Evolutionary conservation across 2,888 invertebrate species (phyloP), one percentile per base, ranked within the genome.

Genomic region (Drosophila mettleri): DNA sequence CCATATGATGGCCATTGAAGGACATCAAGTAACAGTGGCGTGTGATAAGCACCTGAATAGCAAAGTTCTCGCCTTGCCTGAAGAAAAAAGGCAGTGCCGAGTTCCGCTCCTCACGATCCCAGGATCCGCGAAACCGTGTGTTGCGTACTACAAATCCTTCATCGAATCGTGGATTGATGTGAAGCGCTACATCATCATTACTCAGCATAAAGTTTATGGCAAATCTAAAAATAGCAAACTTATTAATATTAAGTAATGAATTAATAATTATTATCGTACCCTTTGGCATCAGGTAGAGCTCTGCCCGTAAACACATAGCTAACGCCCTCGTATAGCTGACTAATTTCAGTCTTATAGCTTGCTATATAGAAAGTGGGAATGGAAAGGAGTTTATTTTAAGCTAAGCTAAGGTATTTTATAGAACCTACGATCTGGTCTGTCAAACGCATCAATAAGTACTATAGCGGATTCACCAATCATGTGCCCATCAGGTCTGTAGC

Each of bases 81-180:
- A 93, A 74, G 24, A 86, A 74, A 65, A 92, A 92, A 6, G 91
- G 90, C 92, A 94, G 92, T 86, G 90, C 92, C 88, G 80, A 94
- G 74, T 90, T 94, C 14, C 95, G 95, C 89, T 97, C 97, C 89
- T 97, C 97, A 0, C 91, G 89, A 0, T 95, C 95, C 97, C 97
- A 97, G 49, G 93, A 92, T 53, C 94, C 94, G 75, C 94, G 94
- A 12, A 94, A 89, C 59, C 94, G 93, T 2, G 94, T 94, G 91
- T 97, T 97, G 69, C 97, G 93, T 1, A 97, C 96, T 31, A 97
- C 95, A 86, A 95, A 95, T 65, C 94, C 94, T 86, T 96, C 94
- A 62, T 95, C 95, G 75, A 97, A 92, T 22, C 97, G 95, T 5
- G 96, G 96, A 92, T 97, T 97, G 84, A 97, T 94, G 90, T 97